Evolutionary conservation across 2,888 invertebrate genomes (phyloP), one percentile per base, ranked within the genome.

Genomic region (Melanotus villosus): DNA sequence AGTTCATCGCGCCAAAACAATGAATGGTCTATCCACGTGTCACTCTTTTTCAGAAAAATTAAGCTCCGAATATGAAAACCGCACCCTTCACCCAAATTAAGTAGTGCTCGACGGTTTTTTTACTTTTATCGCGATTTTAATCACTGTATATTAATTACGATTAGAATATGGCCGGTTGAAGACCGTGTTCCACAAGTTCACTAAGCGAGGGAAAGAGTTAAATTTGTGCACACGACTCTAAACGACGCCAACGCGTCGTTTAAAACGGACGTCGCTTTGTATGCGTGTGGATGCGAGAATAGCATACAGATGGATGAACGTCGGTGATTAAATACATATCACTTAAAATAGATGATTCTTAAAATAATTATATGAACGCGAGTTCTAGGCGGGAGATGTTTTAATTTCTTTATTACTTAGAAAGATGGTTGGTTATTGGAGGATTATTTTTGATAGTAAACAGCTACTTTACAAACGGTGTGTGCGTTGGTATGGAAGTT

Each of bases 321-420:
- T 70, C 66, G 30, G 9, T 26, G 59, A 57, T 59, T 45, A 52
- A 19, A 62, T 32, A 30, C 56, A 38, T 21, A 10, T 57, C 41
- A 71, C 75, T 74, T 73, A 76, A 78, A 79, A 77, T 77, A 74
- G 77, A 74, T 62, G 68, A 59, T 68, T 79, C 80, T 77, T 75
- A 78, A 80, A 80, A 80, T 79, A 78, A 78, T 78, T 78, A 73
- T 73, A 58, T 65, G 57, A 52, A 59, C 65, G 60, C 26, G 63
- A 50, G 60, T 52, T 56, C 70, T 21, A 64, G 66, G 71, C 68
- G 65, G 71, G 71, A 64, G 71, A 68, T 58, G 43, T 66, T 70
- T 70, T 66, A 66, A 70, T 70, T 70, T 62, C 58, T 52, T 59
- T 68, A 68, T 43, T 64, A 19, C 21, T 54, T 41, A 56, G 54